These are phyloP conservation scores for Graptemys geographica DNA, from an alignment of 2,797 vertebrate genomes.

Conservation along the genomic window DNA sequence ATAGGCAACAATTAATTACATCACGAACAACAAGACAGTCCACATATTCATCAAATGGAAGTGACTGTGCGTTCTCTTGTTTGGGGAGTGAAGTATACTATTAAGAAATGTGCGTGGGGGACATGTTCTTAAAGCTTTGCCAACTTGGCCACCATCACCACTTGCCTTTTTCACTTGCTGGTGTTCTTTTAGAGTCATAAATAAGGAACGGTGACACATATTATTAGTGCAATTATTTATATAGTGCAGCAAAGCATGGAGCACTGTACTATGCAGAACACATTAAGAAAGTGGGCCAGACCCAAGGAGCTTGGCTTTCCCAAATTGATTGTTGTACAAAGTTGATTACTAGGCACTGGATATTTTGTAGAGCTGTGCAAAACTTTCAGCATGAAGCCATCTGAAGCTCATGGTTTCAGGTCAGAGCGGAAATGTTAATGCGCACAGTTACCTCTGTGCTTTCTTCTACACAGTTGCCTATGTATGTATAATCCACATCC, in stretches of 20 bases:
- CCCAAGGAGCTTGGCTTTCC: not conserved
- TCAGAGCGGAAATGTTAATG: not conserved
- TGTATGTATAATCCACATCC: not conserved
- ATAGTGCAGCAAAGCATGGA: not conserved
- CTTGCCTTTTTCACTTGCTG: not conserved
- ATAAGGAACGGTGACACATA: not conserved
- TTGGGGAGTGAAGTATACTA: not conserved
- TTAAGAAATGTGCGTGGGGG: not conserved
- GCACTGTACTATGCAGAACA: not conserved
- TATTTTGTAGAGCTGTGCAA: not conserved
- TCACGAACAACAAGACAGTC: not conserved
- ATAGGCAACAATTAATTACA: not conserved
- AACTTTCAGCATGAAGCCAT: not conserved
- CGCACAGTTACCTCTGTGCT: not conserved
- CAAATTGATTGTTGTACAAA: not conserved
- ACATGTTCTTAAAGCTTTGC: not conserved
- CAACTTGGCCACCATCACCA: accelerated
- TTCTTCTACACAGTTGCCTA: not conserved
- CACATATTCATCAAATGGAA: not conserved
- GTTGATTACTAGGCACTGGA: not conserved
- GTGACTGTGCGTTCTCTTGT: accelerated
- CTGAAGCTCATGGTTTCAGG: not conserved
- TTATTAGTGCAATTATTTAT: not conserved
- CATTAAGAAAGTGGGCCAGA: not conserved
- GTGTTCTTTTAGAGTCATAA: not conserved